Percentiles rank a stretch among this genome's conserved stretches.
Evolutionary conservation across 2,797 vertebrate species (phyloP).

Genomic region (Pseudotriccus pelzelni): DNA sequence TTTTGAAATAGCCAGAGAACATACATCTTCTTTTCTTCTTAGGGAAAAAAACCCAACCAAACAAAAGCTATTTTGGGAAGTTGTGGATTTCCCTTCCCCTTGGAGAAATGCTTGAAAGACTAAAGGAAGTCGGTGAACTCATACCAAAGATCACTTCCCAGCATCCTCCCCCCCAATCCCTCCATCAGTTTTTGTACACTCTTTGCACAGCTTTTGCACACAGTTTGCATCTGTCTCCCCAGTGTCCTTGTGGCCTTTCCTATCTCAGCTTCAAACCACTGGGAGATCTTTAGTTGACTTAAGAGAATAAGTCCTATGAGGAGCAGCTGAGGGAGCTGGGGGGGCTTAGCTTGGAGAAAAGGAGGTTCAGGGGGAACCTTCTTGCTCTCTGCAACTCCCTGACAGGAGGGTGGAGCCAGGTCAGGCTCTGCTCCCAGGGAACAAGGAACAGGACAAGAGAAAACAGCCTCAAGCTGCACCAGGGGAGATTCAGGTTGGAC

Average conservation of each 20-base stretch:
- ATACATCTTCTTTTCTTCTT: background rate
- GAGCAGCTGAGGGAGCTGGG: background rate
- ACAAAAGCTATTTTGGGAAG: background rate
- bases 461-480: rapidly evolving
- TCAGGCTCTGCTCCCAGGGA: background rate
- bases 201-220: background rate
- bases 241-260: background rate
- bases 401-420: background rate
- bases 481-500: background rate
- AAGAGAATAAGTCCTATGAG: background rate
- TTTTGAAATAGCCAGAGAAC: background rate
- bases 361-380: background rate
- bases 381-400: background rate
- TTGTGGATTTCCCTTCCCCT: background rate
- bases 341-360: background rate
- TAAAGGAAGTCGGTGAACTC: background rate
- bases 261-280: background rate
- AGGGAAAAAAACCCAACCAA: too few relatives aligned
- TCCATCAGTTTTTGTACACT: background rate
- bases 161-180: rapidly evolving
- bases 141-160: background rate
- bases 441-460: background rate
- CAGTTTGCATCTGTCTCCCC: background rate
- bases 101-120: background rate
- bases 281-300: background rate